Evolutionary conservation across 2,888 invertebrate genomes (phyloP), one percentile per base, ranked within the genome.

Genomic region (Epirrhoe tristata): DNA sequence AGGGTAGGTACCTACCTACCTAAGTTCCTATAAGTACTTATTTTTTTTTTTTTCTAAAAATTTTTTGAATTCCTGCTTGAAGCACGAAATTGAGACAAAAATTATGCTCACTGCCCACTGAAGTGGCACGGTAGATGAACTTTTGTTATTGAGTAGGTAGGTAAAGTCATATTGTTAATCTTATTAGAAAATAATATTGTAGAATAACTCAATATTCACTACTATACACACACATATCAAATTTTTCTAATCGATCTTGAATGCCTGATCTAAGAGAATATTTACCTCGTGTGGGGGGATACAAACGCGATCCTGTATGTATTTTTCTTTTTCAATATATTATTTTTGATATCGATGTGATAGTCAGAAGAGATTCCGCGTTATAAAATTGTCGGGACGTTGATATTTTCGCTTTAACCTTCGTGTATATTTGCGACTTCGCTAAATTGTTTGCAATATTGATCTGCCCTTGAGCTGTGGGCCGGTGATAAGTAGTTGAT

Each of bases 391-490:
- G 65, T 63, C 63, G 43, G 59, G 63, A 64, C 55, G 63, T 7
- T 60, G 36, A 72, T 77, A 76, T 77, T 75, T 76, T 76, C 66
- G 67, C 64, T 43, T 56, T 68, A 76, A 69, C 69, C 77, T 72
- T 75, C 74, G 67, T 71, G 70, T 67, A 43, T 43, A 43, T 43
- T 80, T 74, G 81, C 75, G 76, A 81, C 75, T 81, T 71, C 67
- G 73, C 77, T 79, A 79, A 80, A 77, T 71, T 75, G 75, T 75
- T 76, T 70, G 81, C 79, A 75, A 80, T 84, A 86, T 87, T 82
- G 81, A 83, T 85, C 79, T 77, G 78, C 80, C 87, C 87, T 87
- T 87, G 85, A 77, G 74, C 75, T 74, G 71, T 77, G 73, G 71
- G 72, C 69, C 72, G 70, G 71, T 70, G 69, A 75, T 77, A 75